Evolutionary conservation across 1,140 invertebrate genomes (phyloP).

Genomic region (Scaptomyza hsui): DNA sequence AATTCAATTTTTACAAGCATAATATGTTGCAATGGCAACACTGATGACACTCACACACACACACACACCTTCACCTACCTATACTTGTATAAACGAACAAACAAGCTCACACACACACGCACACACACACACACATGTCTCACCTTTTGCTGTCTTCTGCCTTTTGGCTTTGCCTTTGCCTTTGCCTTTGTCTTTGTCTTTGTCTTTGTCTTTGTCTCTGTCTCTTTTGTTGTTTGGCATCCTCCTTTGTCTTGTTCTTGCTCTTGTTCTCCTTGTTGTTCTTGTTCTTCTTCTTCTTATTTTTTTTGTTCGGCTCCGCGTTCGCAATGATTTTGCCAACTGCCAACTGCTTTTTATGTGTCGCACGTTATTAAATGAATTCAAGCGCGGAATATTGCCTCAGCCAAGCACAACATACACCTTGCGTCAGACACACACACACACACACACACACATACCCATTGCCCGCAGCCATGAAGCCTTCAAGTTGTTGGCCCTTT

Average conservation of each 20-base stretch:
- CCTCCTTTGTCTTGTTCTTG: constrained; percentile 21
- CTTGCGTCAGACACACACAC: constrained; percentile 26
- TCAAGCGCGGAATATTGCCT: constrained; percentile 74
- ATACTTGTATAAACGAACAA: not conserved
- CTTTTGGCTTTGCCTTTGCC: constrained; percentile 18
- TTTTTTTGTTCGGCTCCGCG: constrained; percentile 5
- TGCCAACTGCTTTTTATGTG: constrained; percentile 78
- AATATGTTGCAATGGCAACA: constrained; percentile 81
- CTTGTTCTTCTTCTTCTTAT: constrained; percentile 5
- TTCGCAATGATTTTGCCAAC: constrained; percentile 74
- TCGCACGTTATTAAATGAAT: constrained; percentile 81
- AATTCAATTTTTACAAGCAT: constrained; percentile 81
- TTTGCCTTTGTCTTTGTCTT: constrained; percentile 25
- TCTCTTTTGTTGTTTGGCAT: constrained; percentile 3
- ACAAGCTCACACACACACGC: constrained; percentile 8
- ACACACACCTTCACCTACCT: constrained; percentile 7
- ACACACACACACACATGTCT: constrained; percentile 6
- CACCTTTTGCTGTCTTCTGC: constrained; percentile 17
- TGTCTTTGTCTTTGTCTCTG: constrained; percentile 39
- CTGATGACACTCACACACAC: constrained; percentile 43
- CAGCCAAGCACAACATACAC: constrained; percentile 15
- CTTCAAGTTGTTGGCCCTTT: constrained; percentile 39
- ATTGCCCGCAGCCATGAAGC: constrained; percentile 39
- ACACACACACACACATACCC: constrained; percentile 9
- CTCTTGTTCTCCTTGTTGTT: not conserved